Percentiles rank a stretch among this genome's conserved stretches.
Evolutionary conservation across 2,797 vertebrate genomes (phyloP).

Genomic region (Centropyge bicolor): DNA sequence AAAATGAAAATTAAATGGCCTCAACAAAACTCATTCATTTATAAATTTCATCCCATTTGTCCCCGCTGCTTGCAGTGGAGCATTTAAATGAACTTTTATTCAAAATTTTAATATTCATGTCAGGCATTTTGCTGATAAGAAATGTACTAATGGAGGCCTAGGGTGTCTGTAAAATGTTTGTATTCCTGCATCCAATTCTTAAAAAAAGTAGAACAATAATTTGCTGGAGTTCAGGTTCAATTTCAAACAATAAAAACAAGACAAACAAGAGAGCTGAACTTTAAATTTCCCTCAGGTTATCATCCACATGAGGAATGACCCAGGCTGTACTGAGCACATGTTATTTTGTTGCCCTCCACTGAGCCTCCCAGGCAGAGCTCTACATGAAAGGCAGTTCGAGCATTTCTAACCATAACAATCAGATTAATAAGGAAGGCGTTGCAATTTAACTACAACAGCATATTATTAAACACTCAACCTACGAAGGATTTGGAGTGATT

Average conservation of each 20-base stretch:
- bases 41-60: background rate
- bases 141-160: background rate
- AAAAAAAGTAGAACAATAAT: background rate
- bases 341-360: background rate
- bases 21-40: background rate
- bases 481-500: background rate
- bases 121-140: background rate
- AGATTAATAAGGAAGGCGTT: background rate
- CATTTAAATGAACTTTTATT: background rate
- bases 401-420: background rate
- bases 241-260: background rate
- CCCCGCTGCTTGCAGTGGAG: background rate
- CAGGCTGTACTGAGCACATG: background rate
- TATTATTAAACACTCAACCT: background rate
- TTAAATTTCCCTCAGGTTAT: conserved; percentile 3
- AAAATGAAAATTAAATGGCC: background rate
- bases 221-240: background rate
- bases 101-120: conserved; percentile 19
- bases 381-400: background rate
- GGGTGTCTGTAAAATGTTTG: conserved; percentile 1
- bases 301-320: background rate
- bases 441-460: background rate
- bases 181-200: background rate
- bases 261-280: conserved; percentile 10
- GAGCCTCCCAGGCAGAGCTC: conserved; percentile 1